Evolutionary conservation across 2,888 invertebrate species (phyloP), one percentile per base, ranked within the genome.

Genomic region (Galerucella pusilla): DNA sequence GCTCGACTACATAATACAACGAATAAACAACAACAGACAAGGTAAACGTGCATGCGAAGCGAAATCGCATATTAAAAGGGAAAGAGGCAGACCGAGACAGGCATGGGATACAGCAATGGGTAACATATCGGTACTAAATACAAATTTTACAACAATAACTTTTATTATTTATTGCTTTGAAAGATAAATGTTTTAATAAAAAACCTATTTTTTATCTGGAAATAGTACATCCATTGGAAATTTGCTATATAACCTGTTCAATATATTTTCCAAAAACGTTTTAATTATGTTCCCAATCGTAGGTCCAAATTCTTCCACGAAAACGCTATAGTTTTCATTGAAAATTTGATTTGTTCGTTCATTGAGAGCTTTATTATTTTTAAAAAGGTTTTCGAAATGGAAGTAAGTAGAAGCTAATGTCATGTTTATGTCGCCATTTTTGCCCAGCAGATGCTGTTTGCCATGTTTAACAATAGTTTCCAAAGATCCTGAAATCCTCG

Each of bases 291-390:
- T 89, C 81, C 92, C 91, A 84, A 94, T 87, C 0, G 92, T 90
- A 0, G 91, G 91, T 78, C 91, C 91, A 3, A 94, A 87, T 79
- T 94, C 94, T 6, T 90, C 90, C 0, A 91, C 88, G 5, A 94
- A 87, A 12, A 88, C 89, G 79, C 90, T 89, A 92, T 93, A 93
- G 84, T 94, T 93, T 49, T 93, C 92, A 82, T 94, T 94, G 10
- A 94, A 86, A 82, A 93, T 92, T 45, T 89, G 86, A 83, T 94
- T 94, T 90, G 94, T 92, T 7, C 91, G 90, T 5, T 90, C 88
- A 28, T 92, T 92, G 87, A 85, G 6, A 57, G 88, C 87, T 75
- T 93, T 91, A 65, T 84, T 84, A 1, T 92, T 92, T 60, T 92
- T 91, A 81, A 94, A 93, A 0, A 94, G 88, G 85, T 93, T 91